phyloP scores from a whole-genome alignment of 1,140 invertebrate species.

The Drosophila lacteicornis region DNA sequence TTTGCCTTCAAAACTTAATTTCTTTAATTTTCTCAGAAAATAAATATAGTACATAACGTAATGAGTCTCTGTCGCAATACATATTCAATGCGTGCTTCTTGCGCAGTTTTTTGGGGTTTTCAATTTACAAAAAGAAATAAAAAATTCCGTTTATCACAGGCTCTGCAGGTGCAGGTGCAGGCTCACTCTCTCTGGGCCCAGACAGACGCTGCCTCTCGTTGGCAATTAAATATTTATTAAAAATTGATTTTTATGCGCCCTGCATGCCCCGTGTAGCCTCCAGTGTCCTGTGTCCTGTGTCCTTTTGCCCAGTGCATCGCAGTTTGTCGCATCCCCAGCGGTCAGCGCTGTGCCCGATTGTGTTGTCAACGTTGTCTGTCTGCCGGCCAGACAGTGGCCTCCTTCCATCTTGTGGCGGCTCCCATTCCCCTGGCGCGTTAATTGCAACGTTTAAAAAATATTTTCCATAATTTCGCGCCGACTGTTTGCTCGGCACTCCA shows the following conservation, averaged over 20 bases:
- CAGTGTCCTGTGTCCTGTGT: constrained; percentile 10
- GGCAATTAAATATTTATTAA: constrained; percentile 60
- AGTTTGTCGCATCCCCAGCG: constrained; percentile 31
- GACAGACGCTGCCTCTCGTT: neutral
- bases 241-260: constrained; percentile 52
- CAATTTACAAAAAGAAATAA: neutral
- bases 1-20: no score
- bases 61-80: neutral
- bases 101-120: neutral
- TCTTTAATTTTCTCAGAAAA: no score
- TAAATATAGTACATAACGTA: neutral
- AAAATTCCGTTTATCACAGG: constrained; percentile 32
- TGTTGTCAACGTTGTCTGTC: constrained; percentile 45
- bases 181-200: neutral
- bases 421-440: constrained; percentile 32
- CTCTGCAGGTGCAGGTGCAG: neutral
- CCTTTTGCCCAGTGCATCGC: neutral
- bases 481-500: constrained; percentile 29
- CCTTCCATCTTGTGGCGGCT: neutral
- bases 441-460: constrained; percentile 57
- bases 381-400: constrained; percentile 25
- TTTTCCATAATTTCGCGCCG: constrained; percentile 53
- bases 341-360: constrained; percentile 25
- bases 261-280: constrained; percentile 3
- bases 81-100: neutral